phyloP scores from a whole-genome alignment of 1,140 invertebrate genomes.

The Triops longicaudatus region DNA sequence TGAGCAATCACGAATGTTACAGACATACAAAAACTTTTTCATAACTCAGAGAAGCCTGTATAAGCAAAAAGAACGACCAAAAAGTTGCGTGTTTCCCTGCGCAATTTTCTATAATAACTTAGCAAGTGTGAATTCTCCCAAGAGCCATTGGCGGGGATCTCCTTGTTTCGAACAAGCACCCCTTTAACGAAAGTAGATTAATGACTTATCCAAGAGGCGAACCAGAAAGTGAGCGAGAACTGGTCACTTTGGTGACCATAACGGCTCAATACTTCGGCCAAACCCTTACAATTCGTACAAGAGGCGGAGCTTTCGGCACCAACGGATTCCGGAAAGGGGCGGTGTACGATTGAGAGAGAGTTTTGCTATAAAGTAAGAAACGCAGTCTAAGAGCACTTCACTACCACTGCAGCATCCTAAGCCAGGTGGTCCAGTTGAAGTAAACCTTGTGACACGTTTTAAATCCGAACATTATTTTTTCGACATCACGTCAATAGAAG shows the following conservation, averaged over 20 bases:
- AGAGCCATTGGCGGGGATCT: too few relatives aligned
- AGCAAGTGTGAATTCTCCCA: too few relatives aligned
- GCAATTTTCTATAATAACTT: too few relatives aligned
- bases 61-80: too few relatives aligned
- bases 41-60: too few relatives aligned
- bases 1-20: too few relatives aligned
- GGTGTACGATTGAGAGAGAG: neutral
- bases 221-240: neutral
- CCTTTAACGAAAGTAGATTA: neutral
- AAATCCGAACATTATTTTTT: too few relatives aligned
- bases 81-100: too few relatives aligned
- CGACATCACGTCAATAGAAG: too few relatives aligned
- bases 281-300: neutral
- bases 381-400: neutral
- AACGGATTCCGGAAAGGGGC: neutral
- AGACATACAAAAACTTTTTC: too few relatives aligned
- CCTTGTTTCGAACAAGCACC: neutral
- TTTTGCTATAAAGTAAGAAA: slow-evolving; percentile 6
- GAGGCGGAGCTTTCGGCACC: neutral
- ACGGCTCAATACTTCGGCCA: neutral
- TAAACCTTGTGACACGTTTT: too few relatives aligned
- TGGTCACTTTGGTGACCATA: neutral
- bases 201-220: neutral
- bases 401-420: neutral
- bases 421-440: too few relatives aligned